Evolutionary conservation across 2,113 vertebrate species (phyloP).

Genomic region (Rhinogobius similis): DNA sequence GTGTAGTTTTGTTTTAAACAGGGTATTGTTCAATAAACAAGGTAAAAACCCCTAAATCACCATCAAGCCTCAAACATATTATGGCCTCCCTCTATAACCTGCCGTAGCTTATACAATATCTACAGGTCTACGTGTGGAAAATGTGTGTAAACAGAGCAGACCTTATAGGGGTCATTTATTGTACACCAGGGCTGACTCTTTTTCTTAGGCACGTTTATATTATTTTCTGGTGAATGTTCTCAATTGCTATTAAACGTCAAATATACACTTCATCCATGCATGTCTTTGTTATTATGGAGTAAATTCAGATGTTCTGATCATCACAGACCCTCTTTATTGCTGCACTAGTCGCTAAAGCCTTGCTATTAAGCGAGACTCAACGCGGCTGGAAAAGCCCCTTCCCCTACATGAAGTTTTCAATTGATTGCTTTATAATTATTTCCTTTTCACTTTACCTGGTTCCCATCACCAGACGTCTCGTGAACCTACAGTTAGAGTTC

Average conservation of each 20-base stretch:
- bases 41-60: neutral
- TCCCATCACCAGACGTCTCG: slow-evolving; percentile 59
- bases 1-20: neutral
- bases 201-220: neutral
- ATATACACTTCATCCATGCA: neutral
- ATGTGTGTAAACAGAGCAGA: neutral
- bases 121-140: neutral
- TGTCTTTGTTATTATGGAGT: neutral
- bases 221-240: neutral
- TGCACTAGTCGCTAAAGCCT: neutral
- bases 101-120: no score
- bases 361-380: neutral
- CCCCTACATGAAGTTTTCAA: neutral
- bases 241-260: neutral
- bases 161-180: neutral
- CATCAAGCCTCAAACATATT: neutral
- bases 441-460: neutral
- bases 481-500: slow-evolving; percentile 69
- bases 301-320: neutral
- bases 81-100: no score
- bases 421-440: neutral
- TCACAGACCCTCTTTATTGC: neutral
- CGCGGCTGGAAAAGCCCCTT: neutral
- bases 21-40: neutral
- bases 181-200: neutral